A percentile compares a stretch with the other conserved stretches of the same genome.
Conservation (phyloP, 2,888 invertebrate genomes). For the Patella depressa region DNA sequence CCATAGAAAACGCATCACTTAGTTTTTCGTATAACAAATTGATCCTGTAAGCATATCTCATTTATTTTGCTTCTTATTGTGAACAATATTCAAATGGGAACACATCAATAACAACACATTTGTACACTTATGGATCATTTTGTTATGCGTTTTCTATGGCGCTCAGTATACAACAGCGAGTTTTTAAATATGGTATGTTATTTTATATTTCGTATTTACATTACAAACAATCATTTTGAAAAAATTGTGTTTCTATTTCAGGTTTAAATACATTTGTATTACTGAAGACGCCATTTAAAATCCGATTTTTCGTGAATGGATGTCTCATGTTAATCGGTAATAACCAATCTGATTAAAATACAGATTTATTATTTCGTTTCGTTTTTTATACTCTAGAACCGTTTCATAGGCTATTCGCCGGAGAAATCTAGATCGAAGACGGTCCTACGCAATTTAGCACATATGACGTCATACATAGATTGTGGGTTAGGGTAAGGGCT, state of each 20-base stretch:
- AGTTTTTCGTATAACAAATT: no score
- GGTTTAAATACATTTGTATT: conserved; percentile 54
- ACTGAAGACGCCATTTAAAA: conserved; percentile 49
- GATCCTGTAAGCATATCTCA: no score
- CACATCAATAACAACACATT: no score
- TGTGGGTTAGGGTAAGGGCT: no score
- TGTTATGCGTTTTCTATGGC: neutral
- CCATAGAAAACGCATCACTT: no score
- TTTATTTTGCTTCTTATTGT: no score
- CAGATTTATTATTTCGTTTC: neutral
- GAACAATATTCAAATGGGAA: no score
- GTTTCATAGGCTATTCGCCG: no score
- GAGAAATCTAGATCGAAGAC: no score
- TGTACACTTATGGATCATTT: no score
- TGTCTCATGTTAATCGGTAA: conserved; percentile 56
- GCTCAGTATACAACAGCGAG: neutral
- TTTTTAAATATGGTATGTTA: neutral
- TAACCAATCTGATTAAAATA: neutral
- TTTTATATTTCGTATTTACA: neutral
- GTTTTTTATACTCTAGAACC: neutral
- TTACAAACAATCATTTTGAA: neutral
- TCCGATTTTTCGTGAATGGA: conserved; percentile 52
- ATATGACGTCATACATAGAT: no score
- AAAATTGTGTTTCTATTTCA: conserved; percentile 32
- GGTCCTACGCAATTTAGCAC: no score